Evolutionary conservation across 2,113 vertebrate species (phyloP).

Genomic region (Dinomys branickii): DNA sequence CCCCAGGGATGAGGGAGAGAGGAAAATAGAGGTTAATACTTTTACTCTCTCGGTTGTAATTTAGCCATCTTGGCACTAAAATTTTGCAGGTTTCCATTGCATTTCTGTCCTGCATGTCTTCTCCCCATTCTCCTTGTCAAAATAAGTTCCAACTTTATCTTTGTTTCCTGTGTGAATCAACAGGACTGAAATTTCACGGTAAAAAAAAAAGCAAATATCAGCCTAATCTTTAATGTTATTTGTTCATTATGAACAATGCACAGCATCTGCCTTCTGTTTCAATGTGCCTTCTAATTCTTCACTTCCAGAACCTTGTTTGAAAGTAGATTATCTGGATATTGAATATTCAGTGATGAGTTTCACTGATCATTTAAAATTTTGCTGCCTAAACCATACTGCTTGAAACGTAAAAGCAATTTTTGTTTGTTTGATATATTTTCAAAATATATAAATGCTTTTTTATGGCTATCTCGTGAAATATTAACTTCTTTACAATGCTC

Average conservation of each 20-base stretch:
- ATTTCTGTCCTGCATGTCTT: not conserved
- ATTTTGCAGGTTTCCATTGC: not conserved
- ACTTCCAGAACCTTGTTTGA: not conserved
- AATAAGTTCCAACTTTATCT: not conserved
- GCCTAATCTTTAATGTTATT: not conserved
- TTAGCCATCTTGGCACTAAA: not conserved
- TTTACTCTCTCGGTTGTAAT: not conserved
- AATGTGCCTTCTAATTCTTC: not conserved
- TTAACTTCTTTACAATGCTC: not conserved
- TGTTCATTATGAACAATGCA: not conserved
- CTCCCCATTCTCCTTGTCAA: rapidly evolving
- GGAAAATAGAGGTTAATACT: not conserved
- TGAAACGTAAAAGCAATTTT: not conserved
- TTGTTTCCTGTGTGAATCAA: not conserved
- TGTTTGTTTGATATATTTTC: not conserved
- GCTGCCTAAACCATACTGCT: not conserved
- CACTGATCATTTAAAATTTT: not conserved
- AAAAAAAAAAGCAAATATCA: not conserved
- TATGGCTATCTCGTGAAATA: not conserved
- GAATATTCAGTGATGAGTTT: not conserved
- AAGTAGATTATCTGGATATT: not conserved
- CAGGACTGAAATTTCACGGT: not conserved
- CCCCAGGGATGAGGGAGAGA: not conserved
- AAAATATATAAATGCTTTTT: not conserved
- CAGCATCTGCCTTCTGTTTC: not conserved